Percentiles rank a stretch among this genome's conserved stretches.
These are phyloP conservation scores for Lacerta bilineata DNA, from an alignment of 2,797 vertebrate species.

Conservation along the genomic window DNA sequence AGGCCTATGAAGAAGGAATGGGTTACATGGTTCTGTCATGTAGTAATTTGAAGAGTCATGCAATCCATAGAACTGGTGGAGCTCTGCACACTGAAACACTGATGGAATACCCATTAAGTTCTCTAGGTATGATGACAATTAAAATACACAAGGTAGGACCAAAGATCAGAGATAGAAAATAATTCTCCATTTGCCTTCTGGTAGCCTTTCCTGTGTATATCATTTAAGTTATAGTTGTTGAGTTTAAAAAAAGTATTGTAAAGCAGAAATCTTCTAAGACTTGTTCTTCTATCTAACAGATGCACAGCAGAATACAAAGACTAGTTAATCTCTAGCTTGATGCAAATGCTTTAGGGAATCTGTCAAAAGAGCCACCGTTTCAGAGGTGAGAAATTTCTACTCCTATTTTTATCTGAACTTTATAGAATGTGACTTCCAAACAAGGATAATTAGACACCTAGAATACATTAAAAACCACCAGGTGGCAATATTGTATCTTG, in stretches of 20 bases:
- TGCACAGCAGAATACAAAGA: background rate
- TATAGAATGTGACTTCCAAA: slow-evolving; percentile 3
- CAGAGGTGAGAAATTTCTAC: background rate
- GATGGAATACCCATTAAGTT: slow-evolving; percentile 34
- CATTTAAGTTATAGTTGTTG: background rate
- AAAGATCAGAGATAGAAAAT: background rate
- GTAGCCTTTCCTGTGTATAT: background rate
- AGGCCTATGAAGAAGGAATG: background rate
- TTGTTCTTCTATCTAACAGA: background rate
- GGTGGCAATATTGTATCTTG: slow-evolving; percentile 32
- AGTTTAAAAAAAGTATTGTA: background rate
- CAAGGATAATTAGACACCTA: slow-evolving; percentile 8
- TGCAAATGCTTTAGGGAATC: background rate
- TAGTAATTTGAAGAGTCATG: background rate
- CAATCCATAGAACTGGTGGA: slow-evolving; percentile 41
- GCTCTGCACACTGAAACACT: slow-evolving; percentile 39
- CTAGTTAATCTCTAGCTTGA: background rate
- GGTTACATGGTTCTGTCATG: background rate
- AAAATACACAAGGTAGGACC: background rate
- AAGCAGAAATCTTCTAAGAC: background rate
- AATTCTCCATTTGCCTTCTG: background rate
- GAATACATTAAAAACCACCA: slow-evolving; percentile 19
- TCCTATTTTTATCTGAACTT: background rate
- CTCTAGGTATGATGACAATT: slow-evolving; percentile 30
- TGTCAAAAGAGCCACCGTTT: background rate